Percentiles rank a stretch among this genome's conserved stretches.
Evolutionary conservation across 2,888 invertebrate species (phyloP).

Genomic region (Phrixothrix hirtus): DNA sequence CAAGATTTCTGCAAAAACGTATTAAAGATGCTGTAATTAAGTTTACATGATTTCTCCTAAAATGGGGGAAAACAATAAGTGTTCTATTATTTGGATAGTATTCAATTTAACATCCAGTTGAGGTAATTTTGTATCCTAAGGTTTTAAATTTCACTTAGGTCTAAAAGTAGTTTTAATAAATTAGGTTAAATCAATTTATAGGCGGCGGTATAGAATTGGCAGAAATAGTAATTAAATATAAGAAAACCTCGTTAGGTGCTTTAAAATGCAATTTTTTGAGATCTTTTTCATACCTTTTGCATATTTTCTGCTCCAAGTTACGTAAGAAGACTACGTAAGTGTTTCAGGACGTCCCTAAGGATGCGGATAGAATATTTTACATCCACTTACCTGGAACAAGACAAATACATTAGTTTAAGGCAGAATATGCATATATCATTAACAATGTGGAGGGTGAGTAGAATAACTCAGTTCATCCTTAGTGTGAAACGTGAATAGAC

Average conservation of each 20-base stretch:
- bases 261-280: conserved; percentile 20
- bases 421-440: conserved; percentile 32
- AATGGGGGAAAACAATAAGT: background rate
- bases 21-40: background rate
- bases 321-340: conserved; percentile 32
- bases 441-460: conserved; percentile 21
- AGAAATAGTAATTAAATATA: conserved; percentile 15
- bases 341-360: conserved; percentile 29
- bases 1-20: conserved; percentile 2
- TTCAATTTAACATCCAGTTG: background rate
- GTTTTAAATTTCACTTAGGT: background rate
- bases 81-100: background rate
- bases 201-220: background rate
- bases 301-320: conserved; percentile 20
- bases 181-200: background rate
- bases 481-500: background rate
- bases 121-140: background rate
- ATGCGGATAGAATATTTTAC: conserved; percentile 34
- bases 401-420: conserved; percentile 40
- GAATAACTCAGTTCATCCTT: conserved; percentile 7
- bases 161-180: background rate
- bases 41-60: background rate
- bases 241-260: conserved; percentile 3
- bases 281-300: conserved; percentile 19
- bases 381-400: conserved; percentile 42